Base-by-base conservation (phyloP, 1,140 invertebrate genomes). In the Whitmania pigra region DNA sequence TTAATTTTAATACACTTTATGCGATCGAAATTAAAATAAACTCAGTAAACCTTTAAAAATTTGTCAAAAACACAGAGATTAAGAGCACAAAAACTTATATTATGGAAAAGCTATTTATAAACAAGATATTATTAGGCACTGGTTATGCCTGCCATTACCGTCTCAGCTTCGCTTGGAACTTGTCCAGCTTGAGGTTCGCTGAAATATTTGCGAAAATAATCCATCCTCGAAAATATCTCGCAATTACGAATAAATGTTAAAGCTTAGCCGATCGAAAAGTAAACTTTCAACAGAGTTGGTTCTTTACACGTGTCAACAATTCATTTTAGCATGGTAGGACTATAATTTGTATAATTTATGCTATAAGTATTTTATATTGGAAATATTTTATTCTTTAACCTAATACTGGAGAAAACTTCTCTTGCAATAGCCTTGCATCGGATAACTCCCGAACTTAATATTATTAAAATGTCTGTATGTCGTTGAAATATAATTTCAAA, bases 91-190 rank as follows among this genome's bases (percentile, higher is more conserved):
- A 40, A 55, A 69, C 53, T 20, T 15, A 67, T 67, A n/a, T 60
- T 31, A 29, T 29, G 72, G 43, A 54, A 36, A 22, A 20, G 13
- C 27, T 29, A 49, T 7, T 15, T 49, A 49, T 49, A 49, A 49
- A 49, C 43, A 49, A 49, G 9, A 17, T 17, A 49, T 49, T 17
- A 49, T 29, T 54, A 22, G n/a, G 53, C 31, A 68, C n/a, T 31
- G 72, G 36, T 53, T 36, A 53, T 27, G 69, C 9, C 53, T 54
- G 55, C 55, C 77, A 79, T 83, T 86, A 93, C 92, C 75, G 90
- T 94, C 85, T 95, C 92, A 49, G 85, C 85, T 71, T 90, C 90
- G 57, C 89, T 87, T 53, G 89, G 88, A 77, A 88, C 87, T 75
- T 86, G 86, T 72, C 86, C 89, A 60, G 88, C 86, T 76, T 89